These are phyloP conservation scores for Strigamia maritima DNA, from an alignment of 2,888 invertebrate genomes.

Conservation along the genomic window DNA sequence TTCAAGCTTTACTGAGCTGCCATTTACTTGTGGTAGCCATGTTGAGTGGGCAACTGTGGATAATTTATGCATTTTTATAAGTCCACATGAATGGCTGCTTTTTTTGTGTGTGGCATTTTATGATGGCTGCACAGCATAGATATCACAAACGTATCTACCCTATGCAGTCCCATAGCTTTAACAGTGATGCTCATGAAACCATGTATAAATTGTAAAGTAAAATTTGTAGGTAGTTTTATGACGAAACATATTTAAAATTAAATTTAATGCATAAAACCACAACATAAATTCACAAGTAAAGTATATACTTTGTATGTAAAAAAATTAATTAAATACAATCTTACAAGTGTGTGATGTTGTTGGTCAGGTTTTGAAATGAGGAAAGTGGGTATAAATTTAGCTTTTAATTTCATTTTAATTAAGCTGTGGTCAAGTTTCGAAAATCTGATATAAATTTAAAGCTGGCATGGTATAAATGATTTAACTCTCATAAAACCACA, in stretches of 20 bases:
- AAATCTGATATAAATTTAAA: too few relatives aligned
- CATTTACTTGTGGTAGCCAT: not conserved
- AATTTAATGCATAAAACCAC: not conserved
- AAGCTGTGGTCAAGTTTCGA: too few relatives aligned
- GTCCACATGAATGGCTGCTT: not conserved
- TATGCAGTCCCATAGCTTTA: not conserved
- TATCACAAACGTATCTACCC: not conserved
- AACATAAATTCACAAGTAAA: not conserved
- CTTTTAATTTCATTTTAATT: not conserved
- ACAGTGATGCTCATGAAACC: not conserved
- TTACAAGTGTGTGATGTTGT: too few relatives aligned
- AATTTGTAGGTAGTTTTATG: not conserved
- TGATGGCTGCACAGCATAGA: conserved; percentile 2
- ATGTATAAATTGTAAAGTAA: not conserved
- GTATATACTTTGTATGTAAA: too few relatives aligned
- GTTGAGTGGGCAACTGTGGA: not conserved
- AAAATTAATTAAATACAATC: too few relatives aligned
- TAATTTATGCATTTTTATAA: not conserved
- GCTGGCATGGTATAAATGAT: too few relatives aligned
- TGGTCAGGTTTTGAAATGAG: too few relatives aligned
- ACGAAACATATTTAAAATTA: not conserved
- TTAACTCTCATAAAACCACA: too few relatives aligned
- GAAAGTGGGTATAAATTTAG: not conserved
- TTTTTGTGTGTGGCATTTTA: conserved; percentile 5
- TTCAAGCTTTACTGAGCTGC: too few relatives aligned